Evolutionary conservation across 2,113 vertebrate genomes (phyloP).

Genomic region (Brachyistius frenatus): DNA sequence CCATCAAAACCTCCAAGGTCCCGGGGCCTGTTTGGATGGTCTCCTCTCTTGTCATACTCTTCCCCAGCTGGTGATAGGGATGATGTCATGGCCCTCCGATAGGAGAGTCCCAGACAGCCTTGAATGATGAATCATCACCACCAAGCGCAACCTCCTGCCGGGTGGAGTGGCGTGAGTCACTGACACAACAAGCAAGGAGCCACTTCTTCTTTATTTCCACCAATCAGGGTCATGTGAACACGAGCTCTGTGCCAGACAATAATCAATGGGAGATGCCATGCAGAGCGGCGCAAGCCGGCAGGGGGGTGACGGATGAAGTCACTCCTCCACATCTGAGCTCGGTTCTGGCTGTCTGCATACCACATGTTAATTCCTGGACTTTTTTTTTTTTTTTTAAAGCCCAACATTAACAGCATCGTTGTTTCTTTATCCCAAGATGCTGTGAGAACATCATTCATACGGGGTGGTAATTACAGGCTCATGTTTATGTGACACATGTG

Average conservation of each 20-base stretch:
- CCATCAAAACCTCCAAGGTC: conserved; percentile 42
- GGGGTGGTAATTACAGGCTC: conserved; percentile 74
- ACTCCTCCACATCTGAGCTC: conserved; percentile 56
- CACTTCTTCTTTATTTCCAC: conserved; percentile 51
- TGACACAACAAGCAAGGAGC: conserved; percentile 62
- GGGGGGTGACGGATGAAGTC: conserved; percentile 51
- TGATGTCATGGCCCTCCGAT: conserved; percentile 80
- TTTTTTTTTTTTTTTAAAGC: conserved; percentile 40
- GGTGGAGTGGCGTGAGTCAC: conserved; percentile 71
- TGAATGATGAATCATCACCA: conserved; percentile 72
- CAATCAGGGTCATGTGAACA: conserved; percentile 69
- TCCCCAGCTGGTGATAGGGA: conserved; percentile 70
- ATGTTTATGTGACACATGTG: conserved; percentile 78
- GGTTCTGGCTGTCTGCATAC: conserved; percentile 50
- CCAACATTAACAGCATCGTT: conserved; percentile 53
- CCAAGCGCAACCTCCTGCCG: conserved; percentile 60
- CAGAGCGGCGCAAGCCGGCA: not conserved
- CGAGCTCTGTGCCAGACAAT: conserved; percentile 32
- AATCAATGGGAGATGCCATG: conserved; percentile 50
- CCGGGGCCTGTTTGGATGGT: conserved; percentile 47
- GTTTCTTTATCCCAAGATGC: conserved; percentile 65
- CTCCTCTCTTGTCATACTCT: conserved; percentile 58
- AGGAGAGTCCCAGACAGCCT: conserved; percentile 72
- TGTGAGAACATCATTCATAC: conserved; percentile 76
- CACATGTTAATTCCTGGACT: conserved; percentile 71